Evolutionary conservation across 1,140 invertebrate genomes (phyloP).

Genomic region (Lepidostoma basale): DNA sequence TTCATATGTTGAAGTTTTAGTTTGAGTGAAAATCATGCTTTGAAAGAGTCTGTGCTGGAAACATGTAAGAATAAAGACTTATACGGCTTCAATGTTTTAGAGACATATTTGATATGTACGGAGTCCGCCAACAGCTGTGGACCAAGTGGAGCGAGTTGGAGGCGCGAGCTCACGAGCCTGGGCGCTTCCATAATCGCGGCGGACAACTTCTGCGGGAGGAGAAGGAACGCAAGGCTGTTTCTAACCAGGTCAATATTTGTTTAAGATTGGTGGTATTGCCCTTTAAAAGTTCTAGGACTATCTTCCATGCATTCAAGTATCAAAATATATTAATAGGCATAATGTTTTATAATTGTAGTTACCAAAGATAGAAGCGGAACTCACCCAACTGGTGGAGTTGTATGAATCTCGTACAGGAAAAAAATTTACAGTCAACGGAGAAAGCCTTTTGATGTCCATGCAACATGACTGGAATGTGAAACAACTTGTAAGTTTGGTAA

Average conservation of each 20-base stretch:
- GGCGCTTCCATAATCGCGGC: conserved; percentile 82
- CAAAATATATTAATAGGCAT: conserved; percentile 17
- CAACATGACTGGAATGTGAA: conserved; percentile 62
- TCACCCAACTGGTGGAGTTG: conserved; percentile 61
- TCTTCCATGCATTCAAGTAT: conserved; percentile 37
- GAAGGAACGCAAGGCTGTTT: conserved; percentile 74
- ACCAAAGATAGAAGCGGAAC: conserved; percentile 70
- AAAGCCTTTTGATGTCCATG: conserved; percentile 63
- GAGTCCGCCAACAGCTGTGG: conserved; percentile 68
- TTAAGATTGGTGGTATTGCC: conserved; percentile 35
- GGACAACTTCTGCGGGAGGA: conserved; percentile 83
- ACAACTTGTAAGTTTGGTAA: conserved; percentile 52
- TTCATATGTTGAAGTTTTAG: no score
- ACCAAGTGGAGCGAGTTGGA: conserved; percentile 72
- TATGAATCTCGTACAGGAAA: conserved; percentile 61
- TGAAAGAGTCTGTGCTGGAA: no score
- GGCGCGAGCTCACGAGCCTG: conserved; percentile 73
- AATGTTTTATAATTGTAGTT: conserved; percentile 53
- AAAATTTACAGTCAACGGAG: conserved; percentile 65
- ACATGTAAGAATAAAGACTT: no score
- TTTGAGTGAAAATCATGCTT: no score
- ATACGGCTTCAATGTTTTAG: no score
- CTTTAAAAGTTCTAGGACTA: conserved; percentile 38
- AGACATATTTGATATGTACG: conserved; percentile 68
- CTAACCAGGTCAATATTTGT: conserved; percentile 58